These are phyloP conservation scores for Serilophus lunatus DNA, from an alignment of 2,113 vertebrate species.

Conservation along the genomic window DNA sequence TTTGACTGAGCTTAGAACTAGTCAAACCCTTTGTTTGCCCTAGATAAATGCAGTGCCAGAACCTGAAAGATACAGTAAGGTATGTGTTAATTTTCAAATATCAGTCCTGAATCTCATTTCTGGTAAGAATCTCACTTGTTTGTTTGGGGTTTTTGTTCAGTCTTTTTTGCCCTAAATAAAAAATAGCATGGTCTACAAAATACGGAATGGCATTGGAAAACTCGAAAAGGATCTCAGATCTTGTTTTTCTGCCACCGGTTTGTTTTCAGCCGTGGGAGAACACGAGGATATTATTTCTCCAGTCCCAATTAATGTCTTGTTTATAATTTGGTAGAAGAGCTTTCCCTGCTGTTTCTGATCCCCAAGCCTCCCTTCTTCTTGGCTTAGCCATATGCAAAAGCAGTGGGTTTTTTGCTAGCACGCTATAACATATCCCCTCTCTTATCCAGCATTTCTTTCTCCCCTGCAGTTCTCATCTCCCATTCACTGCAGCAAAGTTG, in stretches of 20 bases:
- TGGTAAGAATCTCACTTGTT: not conserved
- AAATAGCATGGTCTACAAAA: not conserved
- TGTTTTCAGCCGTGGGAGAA: not conserved
- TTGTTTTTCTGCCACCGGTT: not conserved
- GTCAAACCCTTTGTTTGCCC: not conserved
- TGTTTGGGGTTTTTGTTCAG: not conserved
- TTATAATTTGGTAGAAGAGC: not conserved
- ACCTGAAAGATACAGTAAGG: not conserved
- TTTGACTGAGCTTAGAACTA: not conserved
- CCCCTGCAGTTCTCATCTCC: not conserved
- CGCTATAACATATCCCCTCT: not conserved
- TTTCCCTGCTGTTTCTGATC: not conserved
- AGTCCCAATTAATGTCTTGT: not conserved
- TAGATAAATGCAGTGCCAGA: not conserved
- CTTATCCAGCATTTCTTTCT: not conserved
- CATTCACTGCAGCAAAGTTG: not conserved
- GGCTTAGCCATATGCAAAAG: not conserved
- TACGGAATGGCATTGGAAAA: not conserved
- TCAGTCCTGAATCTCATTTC: not conserved
- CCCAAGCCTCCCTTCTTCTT: not conserved
- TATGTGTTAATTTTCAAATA: not conserved
- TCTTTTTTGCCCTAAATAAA: not conserved
- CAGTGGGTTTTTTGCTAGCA: not conserved
- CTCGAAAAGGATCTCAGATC: not conserved
- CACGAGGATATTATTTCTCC: not conserved